A percentile compares a stretch with the other conserved stretches of the same genome.
Conservation (phyloP, 2,888 invertebrate genomes). For the Mamestra brassicae region DNA sequence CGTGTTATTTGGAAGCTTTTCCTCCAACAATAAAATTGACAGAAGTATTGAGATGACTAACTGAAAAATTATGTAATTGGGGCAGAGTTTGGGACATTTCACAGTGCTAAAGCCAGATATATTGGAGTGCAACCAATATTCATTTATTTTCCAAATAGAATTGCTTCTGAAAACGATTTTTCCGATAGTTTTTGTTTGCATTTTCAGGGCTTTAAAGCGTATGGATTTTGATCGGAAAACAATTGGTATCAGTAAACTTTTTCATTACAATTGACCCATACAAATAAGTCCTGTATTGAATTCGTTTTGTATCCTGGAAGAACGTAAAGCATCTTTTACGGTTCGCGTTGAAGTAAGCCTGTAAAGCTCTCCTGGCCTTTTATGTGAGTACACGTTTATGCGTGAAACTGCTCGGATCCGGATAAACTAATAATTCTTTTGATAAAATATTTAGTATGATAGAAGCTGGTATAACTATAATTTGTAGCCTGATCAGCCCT, state of each 20-base stretch:
- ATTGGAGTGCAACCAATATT: constrained; percentile 36
- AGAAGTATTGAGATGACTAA: not conserved
- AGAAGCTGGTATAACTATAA: not conserved
- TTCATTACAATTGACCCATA: not conserved
- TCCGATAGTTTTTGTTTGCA: not conserved
- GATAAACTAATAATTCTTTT: constrained; percentile 13
- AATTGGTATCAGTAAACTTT: not conserved
- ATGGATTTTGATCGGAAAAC: not conserved
- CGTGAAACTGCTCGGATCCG: constrained; percentile 19
- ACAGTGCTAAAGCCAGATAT: not conserved
- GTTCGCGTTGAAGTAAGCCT: constrained; percentile 13
- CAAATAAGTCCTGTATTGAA: not conserved
- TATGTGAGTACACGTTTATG: constrained; percentile 34
- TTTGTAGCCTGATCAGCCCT: not conserved
- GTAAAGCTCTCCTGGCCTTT: constrained; percentile 31
- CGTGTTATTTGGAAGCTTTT: not conserved
- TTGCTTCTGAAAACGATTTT: constrained; percentile 15
- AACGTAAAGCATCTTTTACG: constrained; percentile 26
- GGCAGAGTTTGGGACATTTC: constrained; percentile 2
- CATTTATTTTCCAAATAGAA: constrained; percentile 33
- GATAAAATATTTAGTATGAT: not conserved
- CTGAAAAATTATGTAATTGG: constrained; percentile 56
- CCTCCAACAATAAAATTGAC: constrained; percentile 1
- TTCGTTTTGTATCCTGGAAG: constrained; percentile 13
- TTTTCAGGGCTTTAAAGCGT: constrained; percentile 22